A percentile compares a stretch with the other conserved stretches of the same genome.
phyloP scores from a whole-genome alignment of 2,888 invertebrate species.

The Athripsodes cinereus region DNA sequence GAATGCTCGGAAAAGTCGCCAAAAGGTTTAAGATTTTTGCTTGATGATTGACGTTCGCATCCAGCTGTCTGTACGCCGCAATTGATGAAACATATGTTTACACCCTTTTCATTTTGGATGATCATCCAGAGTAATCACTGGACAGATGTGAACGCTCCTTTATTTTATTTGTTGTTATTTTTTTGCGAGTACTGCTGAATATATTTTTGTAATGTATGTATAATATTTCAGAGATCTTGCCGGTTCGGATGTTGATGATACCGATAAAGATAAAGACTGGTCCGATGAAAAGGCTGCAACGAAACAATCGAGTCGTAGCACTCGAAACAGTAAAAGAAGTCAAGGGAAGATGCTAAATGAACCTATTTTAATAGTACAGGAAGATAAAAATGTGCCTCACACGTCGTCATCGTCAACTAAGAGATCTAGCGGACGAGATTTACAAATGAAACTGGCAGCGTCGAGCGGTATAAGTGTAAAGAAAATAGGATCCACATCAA shows the following conservation, averaged over 20 bases:
- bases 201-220: not conserved
- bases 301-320: not conserved
- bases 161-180: not conserved
- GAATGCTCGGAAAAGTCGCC: no score
- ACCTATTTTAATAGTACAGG: conserved; percentile 11
- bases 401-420: not conserved
- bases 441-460: conserved; percentile 17
- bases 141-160: not conserved
- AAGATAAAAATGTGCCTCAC: conserved; percentile 3
- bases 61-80: no score
- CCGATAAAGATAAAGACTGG: conserved; percentile 17
- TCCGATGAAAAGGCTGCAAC: not conserved
- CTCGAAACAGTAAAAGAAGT: not conserved
- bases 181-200: not conserved
- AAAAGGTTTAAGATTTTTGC: no score
- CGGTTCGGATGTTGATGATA: conserved; percentile 11
- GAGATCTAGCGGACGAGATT: conserved; percentile 6
- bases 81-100: no score
- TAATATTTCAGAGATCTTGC: conserved; percentile 10
- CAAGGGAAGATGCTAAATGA: conserved; percentile 12
- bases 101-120: no score
- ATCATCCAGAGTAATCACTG: no score
- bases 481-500: conserved; percentile 12
- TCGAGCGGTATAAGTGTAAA: conserved; percentile 15
- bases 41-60: no score